Conservation (phyloP, 2,888 invertebrate species). For the Tillus elongatus region DNA sequence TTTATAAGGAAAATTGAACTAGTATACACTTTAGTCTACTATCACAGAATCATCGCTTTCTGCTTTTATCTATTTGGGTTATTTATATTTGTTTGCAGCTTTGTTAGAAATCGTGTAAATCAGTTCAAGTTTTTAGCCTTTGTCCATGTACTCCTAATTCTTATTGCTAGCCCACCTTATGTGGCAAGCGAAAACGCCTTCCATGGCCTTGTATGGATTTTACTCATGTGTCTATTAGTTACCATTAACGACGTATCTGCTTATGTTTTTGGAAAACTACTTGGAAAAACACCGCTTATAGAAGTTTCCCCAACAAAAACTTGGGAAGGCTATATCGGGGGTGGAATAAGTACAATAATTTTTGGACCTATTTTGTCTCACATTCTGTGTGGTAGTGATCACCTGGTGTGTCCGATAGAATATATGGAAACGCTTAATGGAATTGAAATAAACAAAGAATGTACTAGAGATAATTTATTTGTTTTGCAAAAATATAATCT, state of each 20-base stretch:
- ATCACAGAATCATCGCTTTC: constrained; percentile 95
- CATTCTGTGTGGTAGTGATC: constrained; percentile 24
- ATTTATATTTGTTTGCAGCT: constrained; percentile 90
- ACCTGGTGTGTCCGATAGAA: constrained; percentile 29
- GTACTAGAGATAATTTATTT: neutral
- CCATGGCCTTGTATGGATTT: constrained; percentile 87
- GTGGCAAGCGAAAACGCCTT: constrained; percentile 96
- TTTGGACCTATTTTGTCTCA: constrained; percentile 67
- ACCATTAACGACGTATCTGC: constrained; percentile 99
- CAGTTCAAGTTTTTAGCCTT: constrained; percentile 98
- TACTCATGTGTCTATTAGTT: constrained; percentile 96
- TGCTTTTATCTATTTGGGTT: constrained; percentile 91
- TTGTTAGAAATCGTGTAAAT: constrained; percentile 85
- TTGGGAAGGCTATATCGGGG: constrained; percentile 99
- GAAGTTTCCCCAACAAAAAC: constrained; percentile 98
- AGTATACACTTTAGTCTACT: constrained; percentile 61
- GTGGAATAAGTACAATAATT: constrained; percentile 84
- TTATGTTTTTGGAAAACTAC: constrained; percentile 97
- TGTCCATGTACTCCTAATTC: constrained; percentile 94
- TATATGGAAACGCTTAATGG: constrained; percentile 39
- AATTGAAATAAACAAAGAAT: neutral
- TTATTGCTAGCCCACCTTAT: constrained; percentile 95
- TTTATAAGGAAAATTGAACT: neutral
- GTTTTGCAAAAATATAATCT: neutral
- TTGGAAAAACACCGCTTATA: constrained; percentile 95